Evolutionary conservation across 2,797 vertebrate genomes (phyloP).

Genomic region (Anomalospiza imberbis): DNA sequence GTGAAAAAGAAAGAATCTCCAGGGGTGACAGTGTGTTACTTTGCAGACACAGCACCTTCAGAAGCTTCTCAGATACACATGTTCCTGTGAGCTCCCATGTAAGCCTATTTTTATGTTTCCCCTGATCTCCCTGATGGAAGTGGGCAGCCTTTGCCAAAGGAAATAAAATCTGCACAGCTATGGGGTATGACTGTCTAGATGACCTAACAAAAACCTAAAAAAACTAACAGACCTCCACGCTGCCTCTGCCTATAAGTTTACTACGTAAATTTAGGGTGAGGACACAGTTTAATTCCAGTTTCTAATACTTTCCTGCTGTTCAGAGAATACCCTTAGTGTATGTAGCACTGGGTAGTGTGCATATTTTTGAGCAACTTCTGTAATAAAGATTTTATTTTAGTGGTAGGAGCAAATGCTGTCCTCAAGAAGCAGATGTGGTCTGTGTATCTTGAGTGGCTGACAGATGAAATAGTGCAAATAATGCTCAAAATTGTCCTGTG

Average conservation of each 20-base stretch:
- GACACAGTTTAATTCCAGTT: neutral
- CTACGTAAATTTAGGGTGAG: neutral
- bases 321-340: neutral
- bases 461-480: neutral
- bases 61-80: neutral
- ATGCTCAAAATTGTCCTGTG: neutral
- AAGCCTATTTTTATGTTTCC: neutral
- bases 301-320: neutral
- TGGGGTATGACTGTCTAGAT: neutral
- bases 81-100: neutral
- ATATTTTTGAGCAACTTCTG: neutral
- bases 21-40: neutral
- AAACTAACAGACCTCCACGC: too few species aligned
- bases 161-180: neutral
- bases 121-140: neutral
- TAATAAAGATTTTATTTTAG: neutral
- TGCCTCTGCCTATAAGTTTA: neutral
- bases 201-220: neutral
- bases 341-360: neutral
- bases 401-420: neutral
- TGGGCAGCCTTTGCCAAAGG: neutral
- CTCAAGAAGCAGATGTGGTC: neutral
- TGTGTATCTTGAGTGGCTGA: neutral
- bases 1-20: neutral
- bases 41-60: neutral